phyloP scores from a whole-genome alignment of 2,113 vertebrate genomes.

The Mirza zaza region DNA sequence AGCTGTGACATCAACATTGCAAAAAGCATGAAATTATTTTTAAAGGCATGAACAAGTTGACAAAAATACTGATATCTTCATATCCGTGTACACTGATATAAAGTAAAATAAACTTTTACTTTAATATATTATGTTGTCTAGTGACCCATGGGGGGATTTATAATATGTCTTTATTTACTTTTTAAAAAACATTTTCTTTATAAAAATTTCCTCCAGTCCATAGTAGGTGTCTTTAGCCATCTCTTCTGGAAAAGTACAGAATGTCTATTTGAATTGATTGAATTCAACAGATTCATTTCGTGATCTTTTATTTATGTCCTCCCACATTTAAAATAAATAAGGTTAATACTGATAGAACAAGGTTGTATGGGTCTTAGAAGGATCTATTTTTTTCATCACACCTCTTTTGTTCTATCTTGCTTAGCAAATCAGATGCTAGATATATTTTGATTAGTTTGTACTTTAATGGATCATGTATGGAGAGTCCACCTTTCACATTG shows the following conservation, averaged over 20 bases:
- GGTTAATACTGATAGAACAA: conserved; percentile 73
- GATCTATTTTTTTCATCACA: conserved; percentile 77
- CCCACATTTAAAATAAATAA: conserved; percentile 79
- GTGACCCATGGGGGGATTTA: neutral
- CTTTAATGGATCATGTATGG: conserved; percentile 89
- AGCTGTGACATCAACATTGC: neutral
- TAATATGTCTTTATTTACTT: conserved; percentile 34
- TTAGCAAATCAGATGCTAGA: conserved; percentile 86
- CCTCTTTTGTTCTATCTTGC: conserved; percentile 78
- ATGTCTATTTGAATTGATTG: conserved; percentile 26
- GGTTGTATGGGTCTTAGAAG: conserved; percentile 72
- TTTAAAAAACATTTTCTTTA: conserved; percentile 35
- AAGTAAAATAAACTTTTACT: conserved; percentile 40
- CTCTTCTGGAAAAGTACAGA: neutral
- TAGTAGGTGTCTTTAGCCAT: conserved; percentile 9
- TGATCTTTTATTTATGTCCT: conserved; percentile 64
- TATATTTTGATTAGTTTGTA: conserved; percentile 88
- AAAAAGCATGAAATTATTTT: conserved; percentile 38
- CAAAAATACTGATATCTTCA: conserved; percentile 44
- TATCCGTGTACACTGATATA: no score
- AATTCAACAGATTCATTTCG: conserved; percentile 60
- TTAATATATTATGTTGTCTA: conserved; percentile 25
- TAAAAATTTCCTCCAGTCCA: neutral
- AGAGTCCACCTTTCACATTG: conserved; percentile 88
- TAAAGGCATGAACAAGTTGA: conserved; percentile 31